Percentiles rank a stretch among this genome's conserved stretches.
Conservation (phyloP, 2,888 invertebrate genomes). For the Diaphora mendica region DNA sequence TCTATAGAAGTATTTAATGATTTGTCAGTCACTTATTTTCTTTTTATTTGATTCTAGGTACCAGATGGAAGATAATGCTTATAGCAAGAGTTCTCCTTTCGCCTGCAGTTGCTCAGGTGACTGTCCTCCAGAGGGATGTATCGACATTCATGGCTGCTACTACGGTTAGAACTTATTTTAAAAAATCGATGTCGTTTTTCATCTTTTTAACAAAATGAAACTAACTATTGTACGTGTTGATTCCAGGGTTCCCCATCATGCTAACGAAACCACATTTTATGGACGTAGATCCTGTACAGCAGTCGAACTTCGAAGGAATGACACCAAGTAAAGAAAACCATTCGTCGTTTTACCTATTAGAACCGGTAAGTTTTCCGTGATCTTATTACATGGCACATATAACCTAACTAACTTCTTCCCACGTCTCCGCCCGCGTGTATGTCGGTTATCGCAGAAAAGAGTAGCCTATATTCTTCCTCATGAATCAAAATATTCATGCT, state of each 20-base stretch:
- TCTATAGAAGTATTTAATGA: too few relatives aligned
- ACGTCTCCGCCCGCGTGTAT: too few relatives aligned
- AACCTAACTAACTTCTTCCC: background rate
- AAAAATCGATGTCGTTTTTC: background rate
- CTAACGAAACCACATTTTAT: constrained; percentile 88
- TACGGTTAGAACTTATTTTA: constrained; percentile 86
- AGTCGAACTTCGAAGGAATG: constrained; percentile 88
- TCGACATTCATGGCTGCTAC: constrained; percentile 90
- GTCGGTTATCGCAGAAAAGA: too few relatives aligned
- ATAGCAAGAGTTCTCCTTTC: constrained; percentile 75
- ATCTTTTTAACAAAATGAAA: background rate
- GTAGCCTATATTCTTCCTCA: too few relatives aligned
- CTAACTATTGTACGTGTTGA: background rate
- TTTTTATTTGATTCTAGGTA: constrained; percentile 59
- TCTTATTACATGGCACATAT: too few relatives aligned
- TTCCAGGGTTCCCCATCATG: constrained; percentile 90
- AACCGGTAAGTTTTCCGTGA: constrained; percentile 87
- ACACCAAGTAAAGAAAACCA: constrained; percentile 86
- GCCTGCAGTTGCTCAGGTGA: constrained; percentile 88
- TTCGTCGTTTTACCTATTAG: constrained; percentile 87
- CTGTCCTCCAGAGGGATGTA: constrained; percentile 88
- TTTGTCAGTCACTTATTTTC: constrained; percentile 23
- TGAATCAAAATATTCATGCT: too few relatives aligned
- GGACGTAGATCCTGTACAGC: constrained; percentile 87
- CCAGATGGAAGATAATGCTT: constrained; percentile 63